Conservation (phyloP, 2,888 invertebrate genomes). For the Lochmaea crataegi region DNA sequence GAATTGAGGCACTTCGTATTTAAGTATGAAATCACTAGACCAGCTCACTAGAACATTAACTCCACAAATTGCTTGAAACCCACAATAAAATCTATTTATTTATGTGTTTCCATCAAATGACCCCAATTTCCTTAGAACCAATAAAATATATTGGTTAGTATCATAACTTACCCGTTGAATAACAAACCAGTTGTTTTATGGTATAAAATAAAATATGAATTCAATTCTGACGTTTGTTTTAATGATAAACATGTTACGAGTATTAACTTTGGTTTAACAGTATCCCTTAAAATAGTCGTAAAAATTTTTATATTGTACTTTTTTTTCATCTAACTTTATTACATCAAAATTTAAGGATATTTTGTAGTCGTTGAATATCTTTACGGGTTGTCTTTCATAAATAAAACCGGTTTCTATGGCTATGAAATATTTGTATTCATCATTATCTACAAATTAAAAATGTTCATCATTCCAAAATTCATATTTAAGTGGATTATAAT, state of each 20-base stretch:
- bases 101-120: no score
- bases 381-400: not conserved
- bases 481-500: no score
- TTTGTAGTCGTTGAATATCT: slow-evolving; percentile 9
- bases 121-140: no score
- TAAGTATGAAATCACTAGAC: no score
- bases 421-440: slow-evolving; percentile 35
- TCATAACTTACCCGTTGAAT: not conserved
- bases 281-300: slow-evolving; percentile 28
- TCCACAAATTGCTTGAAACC: no score
- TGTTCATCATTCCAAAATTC: no score
- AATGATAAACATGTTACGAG: not conserved
- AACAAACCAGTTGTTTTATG: not conserved
- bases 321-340: slow-evolving; percentile 4
- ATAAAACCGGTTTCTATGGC: slow-evolving; percentile 17
- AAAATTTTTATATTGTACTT: slow-evolving; percentile 23
- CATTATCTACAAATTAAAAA: slow-evolving; percentile 26
- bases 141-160: not conserved
- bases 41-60: no score
- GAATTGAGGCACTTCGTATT: no score
- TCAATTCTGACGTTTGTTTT: not conserved
- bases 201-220: not conserved
- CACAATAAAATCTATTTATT: no score
- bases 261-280: slow-evolving; percentile 14
- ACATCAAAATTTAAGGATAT: slow-evolving; percentile 17